Evolutionary conservation across 2,113 vertebrate genomes (phyloP).

Genomic region (Lethenteron reissneri): DNA sequence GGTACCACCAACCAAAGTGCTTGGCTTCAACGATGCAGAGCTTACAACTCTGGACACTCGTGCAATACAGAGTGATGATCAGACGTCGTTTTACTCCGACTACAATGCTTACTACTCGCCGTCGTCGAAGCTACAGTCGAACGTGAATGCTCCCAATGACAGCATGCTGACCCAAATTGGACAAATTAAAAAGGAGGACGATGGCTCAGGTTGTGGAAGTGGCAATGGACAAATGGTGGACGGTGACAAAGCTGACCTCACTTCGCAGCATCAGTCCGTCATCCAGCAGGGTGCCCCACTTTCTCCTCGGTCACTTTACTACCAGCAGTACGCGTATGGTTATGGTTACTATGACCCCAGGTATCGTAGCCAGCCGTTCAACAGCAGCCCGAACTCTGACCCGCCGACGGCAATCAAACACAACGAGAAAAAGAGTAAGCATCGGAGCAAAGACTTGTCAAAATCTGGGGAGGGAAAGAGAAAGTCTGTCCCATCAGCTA

Average conservation of each 20-base stretch:
- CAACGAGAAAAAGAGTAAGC: background rate
- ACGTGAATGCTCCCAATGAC: background rate
- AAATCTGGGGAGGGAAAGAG: background rate
- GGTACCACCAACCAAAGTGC: background rate
- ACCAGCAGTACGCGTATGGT: slow-evolving; percentile 84
- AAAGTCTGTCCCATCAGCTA: background rate
- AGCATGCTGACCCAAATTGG: slow-evolving; percentile 1
- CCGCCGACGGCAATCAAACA: background rate
- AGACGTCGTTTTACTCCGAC: slow-evolving; percentile 6
- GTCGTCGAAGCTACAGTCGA: background rate
- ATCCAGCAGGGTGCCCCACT: slow-evolving; percentile 91
- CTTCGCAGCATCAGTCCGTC: slow-evolving; percentile 56
- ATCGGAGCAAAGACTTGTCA: slow-evolving; percentile 1
- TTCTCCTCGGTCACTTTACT: slow-evolving; percentile 97
- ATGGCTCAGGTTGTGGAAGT: background rate
- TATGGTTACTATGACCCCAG: slow-evolving; percentile 79
- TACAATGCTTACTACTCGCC: background rate
- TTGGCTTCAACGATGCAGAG: slow-evolving; percentile 3
- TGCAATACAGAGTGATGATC: slow-evolving; percentile 4
- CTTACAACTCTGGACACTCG: slow-evolving; percentile 5
- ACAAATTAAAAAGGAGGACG: slow-evolving; percentile 3
- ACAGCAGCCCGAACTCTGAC: slow-evolving; percentile 34
- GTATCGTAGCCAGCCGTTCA: slow-evolving; percentile 76
- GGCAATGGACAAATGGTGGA: slow-evolving; percentile 3
- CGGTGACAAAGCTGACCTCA: background rate